phyloP scores from a whole-genome alignment of 2,888 invertebrate species.

The Hyposoter dolosus region DNA sequence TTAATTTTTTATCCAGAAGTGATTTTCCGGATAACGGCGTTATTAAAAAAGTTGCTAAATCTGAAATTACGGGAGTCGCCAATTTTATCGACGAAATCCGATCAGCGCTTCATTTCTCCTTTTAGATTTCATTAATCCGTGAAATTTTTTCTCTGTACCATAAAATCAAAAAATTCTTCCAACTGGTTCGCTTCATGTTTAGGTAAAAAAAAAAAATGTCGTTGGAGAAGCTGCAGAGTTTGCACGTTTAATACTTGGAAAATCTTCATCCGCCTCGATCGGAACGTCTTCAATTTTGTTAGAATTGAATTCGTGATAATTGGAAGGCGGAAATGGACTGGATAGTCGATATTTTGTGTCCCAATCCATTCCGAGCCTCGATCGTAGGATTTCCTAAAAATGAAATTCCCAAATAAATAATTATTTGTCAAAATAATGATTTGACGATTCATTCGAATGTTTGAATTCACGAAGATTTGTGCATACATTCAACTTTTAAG shows the following conservation, averaged over 20 bases:
- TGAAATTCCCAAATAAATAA: neutral
- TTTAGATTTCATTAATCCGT: too few relatives aligned
- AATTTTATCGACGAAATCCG: neutral
- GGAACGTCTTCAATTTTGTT: too few relatives aligned
- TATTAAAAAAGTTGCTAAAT: neutral
- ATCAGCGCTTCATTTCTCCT: too few relatives aligned
- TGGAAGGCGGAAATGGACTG: neutral
- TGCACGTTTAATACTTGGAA: too few relatives aligned
- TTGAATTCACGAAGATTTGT: neutral
- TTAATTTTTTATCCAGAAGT: neutral
- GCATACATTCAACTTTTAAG: conserved; percentile 7
- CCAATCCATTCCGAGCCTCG: neutral
- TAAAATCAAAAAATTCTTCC: too few relatives aligned
- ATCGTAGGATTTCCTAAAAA: neutral
- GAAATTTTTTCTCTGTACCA: too few relatives aligned
- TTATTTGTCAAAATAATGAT: neutral
- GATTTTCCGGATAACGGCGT: neutral
- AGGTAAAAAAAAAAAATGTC: too few relatives aligned
- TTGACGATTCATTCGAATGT: neutral
- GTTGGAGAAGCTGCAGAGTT: too few relatives aligned
- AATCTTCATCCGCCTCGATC: too few relatives aligned
- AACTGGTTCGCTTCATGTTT: too few relatives aligned
- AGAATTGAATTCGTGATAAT: too few relatives aligned
- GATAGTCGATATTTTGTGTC: neutral
- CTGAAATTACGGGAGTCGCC: neutral